Conservation (phyloP, 2,888 invertebrate genomes). For the Oxycera nigricornis region DNA sequence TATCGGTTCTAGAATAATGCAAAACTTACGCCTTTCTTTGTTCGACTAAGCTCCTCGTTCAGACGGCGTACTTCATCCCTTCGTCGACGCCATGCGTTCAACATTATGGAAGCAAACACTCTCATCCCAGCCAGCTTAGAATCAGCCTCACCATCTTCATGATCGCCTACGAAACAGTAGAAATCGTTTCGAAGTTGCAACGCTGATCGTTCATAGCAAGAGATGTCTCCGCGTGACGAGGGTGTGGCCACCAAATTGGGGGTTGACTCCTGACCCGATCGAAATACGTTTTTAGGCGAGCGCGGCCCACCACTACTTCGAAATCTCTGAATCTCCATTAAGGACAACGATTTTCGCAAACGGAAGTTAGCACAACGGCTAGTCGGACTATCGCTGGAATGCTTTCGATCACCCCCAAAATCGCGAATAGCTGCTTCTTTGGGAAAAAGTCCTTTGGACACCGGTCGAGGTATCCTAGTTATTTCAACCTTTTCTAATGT, state of each 20-base stretch:
- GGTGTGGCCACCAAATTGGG: not conserved
- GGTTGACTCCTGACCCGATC: not conserved
- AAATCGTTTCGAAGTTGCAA: conserved; percentile 7
- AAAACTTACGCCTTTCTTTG: conserved; percentile 52
- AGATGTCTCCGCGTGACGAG: conserved; percentile 12
- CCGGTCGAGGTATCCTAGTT: conserved; percentile 1
- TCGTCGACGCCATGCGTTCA: conserved; percentile 57
- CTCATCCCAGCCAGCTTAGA: conserved; percentile 53
- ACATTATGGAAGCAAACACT: conserved; percentile 54
- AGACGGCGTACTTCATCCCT: conserved; percentile 53
- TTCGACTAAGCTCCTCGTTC: conserved; percentile 48
- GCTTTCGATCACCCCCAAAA: not conserved
- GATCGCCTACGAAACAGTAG: conserved; percentile 18
- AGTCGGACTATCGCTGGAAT: not conserved
- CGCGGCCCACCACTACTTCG: not conserved
- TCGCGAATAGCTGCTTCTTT: not conserved
- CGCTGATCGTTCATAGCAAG: not conserved
- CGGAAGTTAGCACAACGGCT: not conserved
- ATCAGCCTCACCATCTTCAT: conserved; percentile 40
- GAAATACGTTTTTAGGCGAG: not conserved
- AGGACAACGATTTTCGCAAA: conserved; percentile 3
- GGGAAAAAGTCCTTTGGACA: not conserved
- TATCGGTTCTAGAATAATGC: not conserved
- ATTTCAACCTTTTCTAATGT: not conserved
- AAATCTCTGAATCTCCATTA: conserved; percentile 35